Base-by-base conservation (phyloP, 2,797 vertebrate genomes). In the Selene dorsalis region DNA sequence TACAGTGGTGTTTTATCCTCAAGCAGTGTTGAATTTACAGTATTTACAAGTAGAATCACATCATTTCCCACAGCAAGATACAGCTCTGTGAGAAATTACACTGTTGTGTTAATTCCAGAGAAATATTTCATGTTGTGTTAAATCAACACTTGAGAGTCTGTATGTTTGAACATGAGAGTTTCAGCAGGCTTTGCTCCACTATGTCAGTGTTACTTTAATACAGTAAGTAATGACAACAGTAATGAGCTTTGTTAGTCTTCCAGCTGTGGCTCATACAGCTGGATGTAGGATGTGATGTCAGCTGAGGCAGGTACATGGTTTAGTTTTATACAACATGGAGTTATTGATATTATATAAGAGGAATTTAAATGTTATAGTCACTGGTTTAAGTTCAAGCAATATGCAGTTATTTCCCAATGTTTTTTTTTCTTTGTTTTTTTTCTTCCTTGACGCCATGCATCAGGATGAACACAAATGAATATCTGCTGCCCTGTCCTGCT, bases 401-500 rank as follows among this genome's bases (percentile, higher is more conserved):
- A 20, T 79, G 70, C 67, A 2, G n/a, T 73, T 63, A 43, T 77
- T 82, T 80, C 62, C 59, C 50, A 57, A 52, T 69, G 62, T 79
- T 3, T 77, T 57, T 61, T 35, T 68, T 41, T 71, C 41, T 41
- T 48, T 52, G 43, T 64, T 18, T 68, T 35, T 35, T 35, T 35
- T 35, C 32, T 35, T 11, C 20, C 38, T 65, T 79, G 50, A 70
- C 62, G 61, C 26, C 48, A 10, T 80, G 65, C 68, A 79, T 79
- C 48, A 48, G 53, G 75, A 80, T 79, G 55, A 88, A 53, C 72
- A 73, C 67, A 80, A 58, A 58, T 69, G 3, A 79, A 71, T 41
- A 79, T 56, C 70, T 81, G 69, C 73, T 81, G 72, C 77, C 65
- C 72, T 68, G 60, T 81, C 79, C 73, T 62, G 38, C 72, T 80